Conservation (phyloP, 2,797 vertebrate species). For the Streptopelia turtur region DNA sequence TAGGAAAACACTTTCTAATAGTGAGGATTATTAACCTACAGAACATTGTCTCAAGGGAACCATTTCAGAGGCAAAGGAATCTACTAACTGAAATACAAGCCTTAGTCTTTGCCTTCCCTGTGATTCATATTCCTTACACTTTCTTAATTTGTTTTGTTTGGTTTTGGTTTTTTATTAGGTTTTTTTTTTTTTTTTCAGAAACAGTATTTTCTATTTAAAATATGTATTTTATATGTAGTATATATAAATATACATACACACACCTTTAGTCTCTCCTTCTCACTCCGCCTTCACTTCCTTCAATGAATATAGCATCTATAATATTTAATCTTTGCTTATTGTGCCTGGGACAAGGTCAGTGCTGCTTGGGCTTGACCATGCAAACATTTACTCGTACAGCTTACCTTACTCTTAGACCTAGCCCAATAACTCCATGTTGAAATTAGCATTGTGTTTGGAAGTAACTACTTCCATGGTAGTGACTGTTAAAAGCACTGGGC, state of each 20-base stretch:
- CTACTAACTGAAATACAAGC: conserved; percentile 7
- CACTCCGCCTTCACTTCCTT: fast-evolving
- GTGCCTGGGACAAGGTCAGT: neutral
- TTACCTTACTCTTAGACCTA: neutral
- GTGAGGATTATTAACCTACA: neutral
- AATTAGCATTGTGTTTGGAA: neutral
- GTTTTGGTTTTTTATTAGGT: no score
- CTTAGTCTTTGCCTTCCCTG: neutral
- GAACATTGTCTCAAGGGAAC: neutral
- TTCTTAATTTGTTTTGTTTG: neutral
- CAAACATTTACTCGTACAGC: neutral
- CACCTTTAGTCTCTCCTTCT: neutral
- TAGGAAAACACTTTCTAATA: conserved; percentile 60
- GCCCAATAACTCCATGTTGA: neutral
- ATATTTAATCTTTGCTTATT: neutral
- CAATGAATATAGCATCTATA: neutral
- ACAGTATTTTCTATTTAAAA: neutral
- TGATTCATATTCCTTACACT: neutral
- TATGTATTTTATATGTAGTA: neutral
- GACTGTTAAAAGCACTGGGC: neutral
- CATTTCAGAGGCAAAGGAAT: conserved; percentile 5
- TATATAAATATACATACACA: neutral
- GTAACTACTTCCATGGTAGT: neutral
- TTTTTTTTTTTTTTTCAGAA: neutral
- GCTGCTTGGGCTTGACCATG: neutral